phyloP scores from a whole-genome alignment of 2,888 invertebrate species.

The Danaus chrysippus region DNA sequence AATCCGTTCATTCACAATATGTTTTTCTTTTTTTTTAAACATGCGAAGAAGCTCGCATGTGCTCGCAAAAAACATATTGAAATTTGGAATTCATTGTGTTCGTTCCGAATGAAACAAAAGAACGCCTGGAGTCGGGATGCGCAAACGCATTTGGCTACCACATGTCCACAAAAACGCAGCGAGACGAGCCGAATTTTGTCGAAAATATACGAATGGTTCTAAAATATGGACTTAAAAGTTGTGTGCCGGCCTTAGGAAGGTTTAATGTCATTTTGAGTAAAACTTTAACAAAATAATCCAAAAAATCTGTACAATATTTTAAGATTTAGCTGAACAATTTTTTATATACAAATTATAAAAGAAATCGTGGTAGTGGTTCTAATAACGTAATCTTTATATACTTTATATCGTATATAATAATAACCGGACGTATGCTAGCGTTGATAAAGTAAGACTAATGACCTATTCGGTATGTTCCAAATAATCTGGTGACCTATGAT shows the following conservation, averaged over 20 bases:
- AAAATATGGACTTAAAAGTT: constrained; percentile 34
- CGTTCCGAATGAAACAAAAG: constrained; percentile 39
- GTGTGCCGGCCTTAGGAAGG: constrained; percentile 26
- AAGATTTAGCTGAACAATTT: no score
- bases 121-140: constrained; percentile 42
- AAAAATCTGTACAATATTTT: no score
- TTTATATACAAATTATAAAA: no score
- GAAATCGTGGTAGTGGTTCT: no score
- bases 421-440: constrained; percentile 20
- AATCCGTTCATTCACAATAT: constrained; percentile 41
- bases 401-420: constrained; percentile 10
- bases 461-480: constrained; percentile 26
- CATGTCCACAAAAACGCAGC: constrained; percentile 58
- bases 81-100: constrained; percentile 46
- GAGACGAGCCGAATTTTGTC: constrained; percentile 41
- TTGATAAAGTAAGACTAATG: constrained; percentile 35
- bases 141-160: constrained; percentile 62
- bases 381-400: not conserved
- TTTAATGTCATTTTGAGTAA: not conserved
- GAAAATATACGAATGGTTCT: constrained; percentile 38
- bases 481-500: constrained; percentile 35
- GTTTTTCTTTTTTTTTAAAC: constrained; percentile 36
- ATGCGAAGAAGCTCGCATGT: constrained; percentile 39
- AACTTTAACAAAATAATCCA: no score
- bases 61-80: constrained; percentile 45